Evolutionary conservation across 64 coral and sea anemone species (phyloP).

Genomic region (Exaiptasia diaphana): DNA sequence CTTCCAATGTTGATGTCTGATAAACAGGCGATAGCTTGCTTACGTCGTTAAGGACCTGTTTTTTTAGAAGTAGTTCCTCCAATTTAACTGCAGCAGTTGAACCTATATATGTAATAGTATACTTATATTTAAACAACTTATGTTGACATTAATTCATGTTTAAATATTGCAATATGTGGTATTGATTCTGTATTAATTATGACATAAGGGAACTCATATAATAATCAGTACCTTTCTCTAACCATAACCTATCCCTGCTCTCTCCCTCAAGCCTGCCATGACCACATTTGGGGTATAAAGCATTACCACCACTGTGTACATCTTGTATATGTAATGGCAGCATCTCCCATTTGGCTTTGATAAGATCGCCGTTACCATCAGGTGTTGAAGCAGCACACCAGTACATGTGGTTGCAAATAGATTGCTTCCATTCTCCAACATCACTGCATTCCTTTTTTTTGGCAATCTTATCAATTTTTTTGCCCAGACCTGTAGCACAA

Average conservation of each 20-base stretch:
- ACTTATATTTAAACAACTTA: background rate
- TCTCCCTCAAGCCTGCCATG: conserved; percentile 20
- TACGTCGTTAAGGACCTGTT: background rate
- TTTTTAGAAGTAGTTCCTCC: background rate
- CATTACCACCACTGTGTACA: background rate
- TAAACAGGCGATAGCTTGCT: conserved; percentile 6
- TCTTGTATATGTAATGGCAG: conserved; percentile 17
- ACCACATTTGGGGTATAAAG: background rate
- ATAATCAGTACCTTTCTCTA: too few relatives aligned
- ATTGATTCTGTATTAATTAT: too few relatives aligned
- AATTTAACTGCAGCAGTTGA: conserved; percentile 11
- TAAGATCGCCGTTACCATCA: conserved; percentile 23
- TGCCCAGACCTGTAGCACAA: conserved; percentile 14
- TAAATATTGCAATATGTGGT: too few relatives aligned
- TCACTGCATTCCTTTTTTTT: conserved; percentile 19
- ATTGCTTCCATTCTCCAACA: background rate
- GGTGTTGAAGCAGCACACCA: conserved; percentile 25
- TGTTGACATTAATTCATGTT: too few relatives aligned
- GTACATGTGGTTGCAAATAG: conserved; percentile 17
- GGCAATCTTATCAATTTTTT: background rate
- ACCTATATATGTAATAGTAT: background rate
- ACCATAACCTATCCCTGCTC: background rate
- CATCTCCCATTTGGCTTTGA: conserved; percentile 17
- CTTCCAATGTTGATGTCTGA: conserved; percentile 15
- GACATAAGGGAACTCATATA: too few relatives aligned